A percentile compares a stretch with the other conserved stretches of the same genome.
Evolutionary conservation across 2,888 invertebrate species (phyloP).

Genomic region (Perizoma affinitatum): DNA sequence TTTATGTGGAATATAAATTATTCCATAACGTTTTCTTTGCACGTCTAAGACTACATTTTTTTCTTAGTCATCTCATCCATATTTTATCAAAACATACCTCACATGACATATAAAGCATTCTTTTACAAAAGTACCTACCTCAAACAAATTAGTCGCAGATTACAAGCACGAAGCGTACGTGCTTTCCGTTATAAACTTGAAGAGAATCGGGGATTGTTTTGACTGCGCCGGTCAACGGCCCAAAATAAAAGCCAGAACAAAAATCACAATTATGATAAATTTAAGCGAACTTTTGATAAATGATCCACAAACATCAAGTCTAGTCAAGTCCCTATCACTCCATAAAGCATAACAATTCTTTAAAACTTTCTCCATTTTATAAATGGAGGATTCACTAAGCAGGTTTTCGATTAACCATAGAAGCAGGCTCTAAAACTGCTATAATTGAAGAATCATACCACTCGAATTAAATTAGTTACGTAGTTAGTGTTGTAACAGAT

Average conservation of each 20-base stretch:
- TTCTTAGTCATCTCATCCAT: slow-evolving; percentile 20
- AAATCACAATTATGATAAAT: slow-evolving; percentile 6
- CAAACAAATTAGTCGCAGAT: slow-evolving; percentile 23
- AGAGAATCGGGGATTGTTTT: slow-evolving; percentile 60
- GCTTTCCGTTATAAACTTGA: slow-evolving; percentile 66
- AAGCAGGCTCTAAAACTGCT: slow-evolving; percentile 20
- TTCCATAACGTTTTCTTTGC: slow-evolving; percentile 7
- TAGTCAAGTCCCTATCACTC: neutral
- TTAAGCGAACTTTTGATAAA: slow-evolving; percentile 3
- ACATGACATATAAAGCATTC: slow-evolving; percentile 6
- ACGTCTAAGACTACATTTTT: slow-evolving; percentile 7
- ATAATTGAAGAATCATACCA: slow-evolving; percentile 18
- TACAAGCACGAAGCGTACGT: slow-evolving; percentile 63
- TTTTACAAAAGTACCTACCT: slow-evolving; percentile 12
- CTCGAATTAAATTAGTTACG: slow-evolving; percentile 36
- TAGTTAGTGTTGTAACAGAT: slow-evolving; percentile 33
- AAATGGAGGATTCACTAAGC: slow-evolving; percentile 19
- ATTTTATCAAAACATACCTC: slow-evolving; percentile 14
- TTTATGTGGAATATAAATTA: neutral
- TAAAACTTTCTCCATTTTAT: slow-evolving; percentile 19
- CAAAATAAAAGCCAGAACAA: slow-evolving; percentile 18
- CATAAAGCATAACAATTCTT: slow-evolving; percentile 10
- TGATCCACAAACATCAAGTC: slow-evolving; percentile 2
- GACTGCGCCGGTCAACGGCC: slow-evolving; percentile 40
- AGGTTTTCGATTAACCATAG: no score